phyloP scores from a whole-genome alignment of 2,797 vertebrate species.

The Acipenser ruthenus region DNA sequence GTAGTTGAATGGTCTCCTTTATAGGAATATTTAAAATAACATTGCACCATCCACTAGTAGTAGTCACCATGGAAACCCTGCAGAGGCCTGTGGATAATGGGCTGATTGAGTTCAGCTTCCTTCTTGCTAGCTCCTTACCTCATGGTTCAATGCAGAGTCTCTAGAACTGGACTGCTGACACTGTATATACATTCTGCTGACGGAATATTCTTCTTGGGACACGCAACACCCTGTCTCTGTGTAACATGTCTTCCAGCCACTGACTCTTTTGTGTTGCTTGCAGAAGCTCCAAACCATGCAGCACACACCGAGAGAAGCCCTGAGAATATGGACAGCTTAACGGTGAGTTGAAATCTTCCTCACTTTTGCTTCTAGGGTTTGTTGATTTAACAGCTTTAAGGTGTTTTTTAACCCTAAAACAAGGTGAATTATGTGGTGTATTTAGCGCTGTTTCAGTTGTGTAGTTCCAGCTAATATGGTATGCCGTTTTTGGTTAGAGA shows the following conservation, averaged over 20 bases:
- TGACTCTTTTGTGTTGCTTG: constrained; percentile 59
- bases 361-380: neutral
- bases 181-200: constrained; percentile 3
- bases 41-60: constrained; percentile 55
- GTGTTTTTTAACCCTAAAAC: neutral
- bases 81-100: constrained; percentile 64
- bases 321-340: constrained; percentile 66
- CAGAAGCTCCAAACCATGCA: constrained; percentile 60
- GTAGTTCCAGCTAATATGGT: neutral
- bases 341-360: constrained; percentile 58
- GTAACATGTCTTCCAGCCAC: constrained; percentile 58
- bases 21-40: constrained; percentile 38
- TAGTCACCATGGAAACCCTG: constrained; percentile 59
- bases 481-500: neutral
- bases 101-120: constrained; percentile 56
- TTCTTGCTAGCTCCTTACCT: constrained; percentile 41
- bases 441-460: neutral
- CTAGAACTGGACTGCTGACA: neutral
- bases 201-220: neutral
- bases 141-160: constrained; percentile 38
- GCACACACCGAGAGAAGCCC: constrained; percentile 50
- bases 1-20: constrained; percentile 26
- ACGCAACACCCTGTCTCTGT: constrained; percentile 6
- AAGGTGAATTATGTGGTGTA: neutral
- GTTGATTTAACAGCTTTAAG: neutral